These are phyloP conservation scores for Phasia obesa DNA, from an alignment of 2,888 invertebrate species.

Conservation along the genomic window DNA sequence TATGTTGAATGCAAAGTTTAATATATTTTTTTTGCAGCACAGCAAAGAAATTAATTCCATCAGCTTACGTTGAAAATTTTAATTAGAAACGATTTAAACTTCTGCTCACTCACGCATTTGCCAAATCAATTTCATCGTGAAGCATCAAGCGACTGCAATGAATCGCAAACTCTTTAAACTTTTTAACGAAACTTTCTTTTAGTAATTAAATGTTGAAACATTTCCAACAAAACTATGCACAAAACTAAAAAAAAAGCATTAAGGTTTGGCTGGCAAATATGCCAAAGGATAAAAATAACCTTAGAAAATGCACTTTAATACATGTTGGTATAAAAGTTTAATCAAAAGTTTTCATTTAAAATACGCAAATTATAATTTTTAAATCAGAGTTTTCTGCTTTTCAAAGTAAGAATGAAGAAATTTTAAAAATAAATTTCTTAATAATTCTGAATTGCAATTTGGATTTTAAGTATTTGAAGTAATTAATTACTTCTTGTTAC, in stretches of 20 bases:
- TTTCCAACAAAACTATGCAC: slow-evolving; percentile 1
- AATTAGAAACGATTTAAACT: slow-evolving; percentile 59
- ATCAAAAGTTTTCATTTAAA: slow-evolving; percentile 38
- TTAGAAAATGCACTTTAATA: not conserved
- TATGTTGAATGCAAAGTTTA: slow-evolving; percentile 8
- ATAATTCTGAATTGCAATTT: too few relatives aligned
- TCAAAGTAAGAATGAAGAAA: not conserved
- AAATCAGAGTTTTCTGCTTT: not conserved
- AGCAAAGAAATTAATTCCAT: not conserved
- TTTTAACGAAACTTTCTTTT: slow-evolving; percentile 30
- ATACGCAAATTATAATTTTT: not conserved
- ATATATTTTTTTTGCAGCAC: slow-evolving; percentile 5
- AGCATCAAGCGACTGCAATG: slow-evolving; percentile 26
- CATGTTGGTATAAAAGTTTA: not conserved
- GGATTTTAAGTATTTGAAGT: too few relatives aligned
- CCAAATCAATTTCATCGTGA: slow-evolving; percentile 54
- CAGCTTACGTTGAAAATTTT: slow-evolving; percentile 49
- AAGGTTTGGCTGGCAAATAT: slow-evolving; percentile 32
- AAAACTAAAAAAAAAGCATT: not conserved
- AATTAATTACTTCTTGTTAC: too few relatives aligned
- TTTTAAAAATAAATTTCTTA: not conserved
- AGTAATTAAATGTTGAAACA: slow-evolving; percentile 34
- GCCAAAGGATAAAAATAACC: not conserved
- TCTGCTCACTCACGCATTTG: slow-evolving; percentile 45
- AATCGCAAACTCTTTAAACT: slow-evolving; percentile 45